Evolutionary conservation across 2,113 vertebrate species (phyloP), one percentile per base, ranked within the genome.

Genomic region (Ageneiosus marmoratus): DNA sequence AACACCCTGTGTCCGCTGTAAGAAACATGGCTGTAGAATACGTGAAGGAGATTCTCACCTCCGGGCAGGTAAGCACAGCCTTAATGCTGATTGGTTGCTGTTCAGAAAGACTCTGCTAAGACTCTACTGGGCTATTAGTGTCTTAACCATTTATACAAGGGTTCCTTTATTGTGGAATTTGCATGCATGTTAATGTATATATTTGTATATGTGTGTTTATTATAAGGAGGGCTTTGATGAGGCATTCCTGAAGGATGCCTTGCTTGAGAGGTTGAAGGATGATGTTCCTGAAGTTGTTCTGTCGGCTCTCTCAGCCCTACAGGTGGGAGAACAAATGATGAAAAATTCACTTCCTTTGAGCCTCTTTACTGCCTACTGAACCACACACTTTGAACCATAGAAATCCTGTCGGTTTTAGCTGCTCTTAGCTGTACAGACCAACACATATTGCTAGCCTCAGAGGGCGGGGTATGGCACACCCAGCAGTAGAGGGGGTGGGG

Each of bases 1-100:
- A 98, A 86, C 97, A 99, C 87, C 96, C 96, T 11, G 93, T 96
- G 88, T 90, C 95, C 2, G 90, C 94, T 0, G 95, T 99, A 85
- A 89, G 98, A 81, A 91, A 93, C 73, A 86, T 95, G 62, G 98
- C 97, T 3, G n/a, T 98, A 85, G 92, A 96, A 60, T 94, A 96
- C 84, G 94, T 99, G 88, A 95, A 93, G 85, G 90, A 90, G 41
- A 12, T 95, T 76, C 74, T 96, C 89, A 58, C 92, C 82, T 90
- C 93, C 5, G 92, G 92, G 83, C 92, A 97, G 96, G 98, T 98
- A 88, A n/a, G 74, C 67, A 11, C 44, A 32, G 60, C 29, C 5
- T 50, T 50, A 16, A 24, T 41, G 11, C 4, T 46, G 2, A n/a
- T 11, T 37, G 67, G 10, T 13, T n/a, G 11, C 41, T n/a, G n/a